These are phyloP conservation scores for Dynastes tityus DNA, from an alignment of 2,888 invertebrate genomes.

Conservation along the genomic window DNA sequence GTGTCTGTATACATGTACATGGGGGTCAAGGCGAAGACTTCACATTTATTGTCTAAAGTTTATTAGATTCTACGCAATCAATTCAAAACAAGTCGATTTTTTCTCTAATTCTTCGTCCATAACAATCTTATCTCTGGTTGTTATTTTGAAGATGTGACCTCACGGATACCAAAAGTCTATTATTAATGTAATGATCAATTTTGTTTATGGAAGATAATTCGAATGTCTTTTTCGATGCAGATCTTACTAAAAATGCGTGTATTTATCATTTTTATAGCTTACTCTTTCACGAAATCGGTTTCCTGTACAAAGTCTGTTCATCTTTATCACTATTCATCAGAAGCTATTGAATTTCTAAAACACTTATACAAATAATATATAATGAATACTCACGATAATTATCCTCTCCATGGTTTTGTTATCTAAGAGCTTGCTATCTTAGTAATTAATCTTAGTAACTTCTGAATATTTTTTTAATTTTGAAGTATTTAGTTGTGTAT, in stretches of 20 bases:
- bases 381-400: too few species aligned
- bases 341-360: too few species aligned
- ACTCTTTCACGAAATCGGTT: slow-evolving; percentile 23
- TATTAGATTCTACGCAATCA: slow-evolving; percentile 43
- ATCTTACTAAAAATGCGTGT: slow-evolving; percentile 18
- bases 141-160: slow-evolving; percentile 47
- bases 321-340: too few species aligned
- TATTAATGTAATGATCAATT: slow-evolving; percentile 39
- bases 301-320: slow-evolving; percentile 2
- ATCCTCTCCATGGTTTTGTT: too few species aligned
- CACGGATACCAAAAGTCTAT: slow-evolving; percentile 43
- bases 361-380: too few species aligned
- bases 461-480: too few species aligned
- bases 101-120: slow-evolving; percentile 41
- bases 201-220: slow-evolving; percentile 44
- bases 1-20: slow-evolving; percentile 20
- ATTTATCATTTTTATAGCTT: slow-evolving; percentile 19
- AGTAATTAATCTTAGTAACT: too few species aligned
- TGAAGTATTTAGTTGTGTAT: too few species aligned
- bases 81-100: slow-evolving; percentile 42
- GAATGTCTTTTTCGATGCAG: slow-evolving; percentile 33
- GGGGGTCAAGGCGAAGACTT: slow-evolving; percentile 43
- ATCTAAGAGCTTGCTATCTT: too few species aligned
- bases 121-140: slow-evolving; percentile 42
- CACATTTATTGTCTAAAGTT: slow-evolving; percentile 41